Conservation (phyloP, 92 coral and sea anemone genomes). For the Siderastrea radians region DNA sequence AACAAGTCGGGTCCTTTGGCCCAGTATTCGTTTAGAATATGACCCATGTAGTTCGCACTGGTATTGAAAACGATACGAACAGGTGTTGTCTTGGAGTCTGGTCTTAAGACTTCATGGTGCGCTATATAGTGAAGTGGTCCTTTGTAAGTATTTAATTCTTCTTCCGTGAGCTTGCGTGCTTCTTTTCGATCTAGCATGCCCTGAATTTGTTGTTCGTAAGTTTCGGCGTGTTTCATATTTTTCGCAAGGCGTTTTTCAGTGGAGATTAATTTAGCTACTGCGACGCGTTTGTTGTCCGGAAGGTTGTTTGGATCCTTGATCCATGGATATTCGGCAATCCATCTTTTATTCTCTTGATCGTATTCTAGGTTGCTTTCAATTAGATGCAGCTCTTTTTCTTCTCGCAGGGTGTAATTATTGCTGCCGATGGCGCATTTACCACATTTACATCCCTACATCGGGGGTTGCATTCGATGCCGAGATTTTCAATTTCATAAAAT, state of each 20-base stretch:
- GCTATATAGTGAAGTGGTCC: conserved; percentile 60
- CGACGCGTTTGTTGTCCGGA: conserved; percentile 31
- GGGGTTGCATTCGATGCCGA: too few relatives aligned
- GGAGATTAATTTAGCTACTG: conserved; percentile 8
- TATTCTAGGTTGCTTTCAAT: neutral
- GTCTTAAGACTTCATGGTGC: conserved; percentile 49
- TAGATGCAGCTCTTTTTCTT: conserved; percentile 3
- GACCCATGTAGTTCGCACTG: conserved; percentile 63
- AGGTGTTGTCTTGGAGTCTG: conserved; percentile 71
- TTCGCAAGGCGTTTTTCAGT: conserved; percentile 40
- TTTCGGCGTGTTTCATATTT: conserved; percentile 30
- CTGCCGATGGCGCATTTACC: conserved; percentile 52
- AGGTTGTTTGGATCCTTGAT: too few relatives aligned
- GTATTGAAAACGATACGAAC: conserved; percentile 72
- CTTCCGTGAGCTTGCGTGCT: conserved; percentile 49
- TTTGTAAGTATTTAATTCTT: conserved; percentile 50
- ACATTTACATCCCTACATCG: conserved; percentile 62
- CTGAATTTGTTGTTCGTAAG: conserved; percentile 44
- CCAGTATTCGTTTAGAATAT: conserved; percentile 67
- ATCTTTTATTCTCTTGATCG: conserved; percentile 32
- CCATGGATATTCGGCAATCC: conserved; percentile 44
- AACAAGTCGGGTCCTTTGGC: conserved; percentile 69
- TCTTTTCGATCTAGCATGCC: conserved; percentile 46
- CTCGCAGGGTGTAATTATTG: conserved; percentile 45
- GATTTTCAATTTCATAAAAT: neutral